These are phyloP conservation scores for Porites australiensis DNA, from an alignment of 64 coral and sea anemone species.

Conservation along the genomic window DNA sequence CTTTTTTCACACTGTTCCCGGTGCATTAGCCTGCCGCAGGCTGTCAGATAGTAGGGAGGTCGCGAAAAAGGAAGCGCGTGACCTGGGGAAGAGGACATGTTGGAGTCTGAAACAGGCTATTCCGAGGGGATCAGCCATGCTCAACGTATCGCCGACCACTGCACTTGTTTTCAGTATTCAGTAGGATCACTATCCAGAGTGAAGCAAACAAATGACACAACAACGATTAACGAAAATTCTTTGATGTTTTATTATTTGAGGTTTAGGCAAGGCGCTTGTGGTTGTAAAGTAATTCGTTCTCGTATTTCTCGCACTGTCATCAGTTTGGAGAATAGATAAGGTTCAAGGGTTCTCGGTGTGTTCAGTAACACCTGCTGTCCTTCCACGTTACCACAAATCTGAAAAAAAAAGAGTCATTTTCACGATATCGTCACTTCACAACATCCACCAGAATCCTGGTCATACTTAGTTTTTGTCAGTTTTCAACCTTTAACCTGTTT, in stretches of 20 bases:
- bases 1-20: no score
- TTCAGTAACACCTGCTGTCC: slow-evolving; percentile 18
- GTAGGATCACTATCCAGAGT: not conserved
- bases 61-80: no score
- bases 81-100: no score
- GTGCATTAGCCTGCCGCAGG: no score
- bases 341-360: not conserved
- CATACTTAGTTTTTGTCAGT: not conserved
- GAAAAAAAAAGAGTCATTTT: not conserved
- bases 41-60: no score
- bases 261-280: slow-evolving; percentile 62
- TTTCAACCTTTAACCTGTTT: not conserved
- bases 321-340: slow-evolving; percentile 52
- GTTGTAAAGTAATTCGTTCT: slow-evolving; percentile 51
- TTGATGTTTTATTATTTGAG: slow-evolving; percentile 27
- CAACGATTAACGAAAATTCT: not conserved
- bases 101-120: no score
- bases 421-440: not conserved
- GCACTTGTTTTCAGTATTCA: no score
- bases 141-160: no score
- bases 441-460: no score
- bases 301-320: slow-evolving; percentile 33
- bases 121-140: no score
- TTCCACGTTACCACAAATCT: slow-evolving; percentile 48
- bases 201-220: not conserved